Percentiles rank a stretch among this genome's conserved stretches.
phyloP scores from a whole-genome alignment of 1,140 invertebrate species.

The Macrobrachium nipponense region DNA sequence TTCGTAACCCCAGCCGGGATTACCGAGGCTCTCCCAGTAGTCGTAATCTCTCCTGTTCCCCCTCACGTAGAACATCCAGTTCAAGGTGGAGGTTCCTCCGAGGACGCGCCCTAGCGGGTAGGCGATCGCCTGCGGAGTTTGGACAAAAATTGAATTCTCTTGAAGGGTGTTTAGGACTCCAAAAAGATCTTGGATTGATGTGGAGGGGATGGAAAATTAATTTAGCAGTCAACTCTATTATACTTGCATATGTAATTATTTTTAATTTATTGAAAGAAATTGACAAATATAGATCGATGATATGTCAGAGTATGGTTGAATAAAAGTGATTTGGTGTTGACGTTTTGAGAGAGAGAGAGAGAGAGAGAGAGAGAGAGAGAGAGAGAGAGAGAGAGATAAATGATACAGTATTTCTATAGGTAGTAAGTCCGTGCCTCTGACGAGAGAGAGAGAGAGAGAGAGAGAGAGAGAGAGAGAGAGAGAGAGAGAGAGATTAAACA shows the following conservation, averaged over 20 bases:
- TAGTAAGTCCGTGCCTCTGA: background rate
- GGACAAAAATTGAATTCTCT: background rate
- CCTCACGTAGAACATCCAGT: slow-evolving; percentile 72
- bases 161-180: background rate
- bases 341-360: background rate
- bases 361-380: background rate
- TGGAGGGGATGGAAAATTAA: background rate
- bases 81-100: slow-evolving; percentile 83
- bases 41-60: slow-evolving; percentile 94
- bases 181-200: background rate
- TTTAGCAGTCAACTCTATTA: too few relatives aligned
- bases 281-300: too few relatives aligned
- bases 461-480: too few relatives aligned
- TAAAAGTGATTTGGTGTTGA: too few relatives aligned
- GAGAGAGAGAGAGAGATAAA: background rate
- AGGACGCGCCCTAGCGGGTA: slow-evolving; percentile 86
- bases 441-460: too few relatives aligned
- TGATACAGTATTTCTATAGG: background rate
- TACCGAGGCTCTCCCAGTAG: slow-evolving; percentile 87
- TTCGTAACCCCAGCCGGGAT: slow-evolving; percentile 89
- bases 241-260: too few relatives aligned
- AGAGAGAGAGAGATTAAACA: too few relatives aligned
- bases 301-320: too few relatives aligned
- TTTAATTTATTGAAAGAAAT: too few relatives aligned
- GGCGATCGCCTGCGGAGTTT: slow-evolving; percentile 28